Base-by-base conservation (phyloP, 2,888 invertebrate genomes). In the Papilio protenor region DNA sequence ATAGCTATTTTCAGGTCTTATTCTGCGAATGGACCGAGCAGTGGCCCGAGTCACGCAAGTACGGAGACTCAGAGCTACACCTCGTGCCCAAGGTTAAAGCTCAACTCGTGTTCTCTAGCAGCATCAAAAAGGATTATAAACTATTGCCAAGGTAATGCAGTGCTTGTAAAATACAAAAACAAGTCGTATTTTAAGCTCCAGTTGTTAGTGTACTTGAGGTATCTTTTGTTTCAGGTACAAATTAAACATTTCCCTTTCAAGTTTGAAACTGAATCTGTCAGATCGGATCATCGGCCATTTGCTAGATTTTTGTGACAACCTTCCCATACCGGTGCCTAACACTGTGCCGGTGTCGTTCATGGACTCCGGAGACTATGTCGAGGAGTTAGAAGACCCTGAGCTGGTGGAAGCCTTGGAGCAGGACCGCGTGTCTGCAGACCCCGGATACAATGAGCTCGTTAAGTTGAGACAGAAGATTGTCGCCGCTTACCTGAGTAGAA, bases 11-110 rank as follows among this genome's bases (percentile, higher is more conserved):
- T n/a, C 80, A 95, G 95, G 86, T 96, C 1, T 83, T 96, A 40
- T 96, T 96, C 86, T 95, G 95, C 85, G 94, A 93, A 81, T 92
- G 94, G 95, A 96, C 96, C 14, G 97, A 97, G 76, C 95, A 96
- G 72, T 98, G 98, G 98, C 96, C 97, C 73, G 96, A 96, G 81
- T 95, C 96, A 0, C 95, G 97, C 74, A 96, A 96, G 74, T 95
- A 95, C 81, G 95, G 96, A 1, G 97, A 97, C 86, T 97, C 97
- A 0, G 96, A 97, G 57, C 95, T 96, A 81, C 98, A 98, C 86
- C 90, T 98, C 27, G 86, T 98, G 72, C 97, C 97, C 0, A 96
- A 96, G 87, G 95, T 96, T 71, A 95, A 95, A 83, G 93, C 96
- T 71, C 96, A 95, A 77, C 90, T 96, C 0, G 96, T 96, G 12